Evolutionary conservation across 2,888 invertebrate species (phyloP).

Genomic region (Adelognathus sp.): DNA sequence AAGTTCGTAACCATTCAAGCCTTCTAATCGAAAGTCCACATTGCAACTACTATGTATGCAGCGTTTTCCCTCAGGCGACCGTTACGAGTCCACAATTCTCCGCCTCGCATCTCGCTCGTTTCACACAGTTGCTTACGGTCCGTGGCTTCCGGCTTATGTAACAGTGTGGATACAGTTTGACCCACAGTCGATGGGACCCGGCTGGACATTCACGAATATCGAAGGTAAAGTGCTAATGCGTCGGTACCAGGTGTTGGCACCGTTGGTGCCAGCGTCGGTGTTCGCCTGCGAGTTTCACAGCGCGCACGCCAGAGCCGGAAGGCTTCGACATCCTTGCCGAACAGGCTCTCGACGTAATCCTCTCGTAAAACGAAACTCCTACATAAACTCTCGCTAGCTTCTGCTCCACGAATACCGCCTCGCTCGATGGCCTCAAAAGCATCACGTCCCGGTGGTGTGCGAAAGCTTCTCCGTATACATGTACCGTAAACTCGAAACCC

Average conservation of each 20-base stretch:
- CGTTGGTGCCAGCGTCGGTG: background rate
- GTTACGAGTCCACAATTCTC: too few species aligned
- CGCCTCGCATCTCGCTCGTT: background rate
- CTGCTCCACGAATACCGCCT: constrained; percentile 5
- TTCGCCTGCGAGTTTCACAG: background rate
- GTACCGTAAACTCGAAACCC: constrained; percentile 39
- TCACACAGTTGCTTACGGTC: constrained; percentile 23
- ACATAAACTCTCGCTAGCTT: constrained; percentile 39
- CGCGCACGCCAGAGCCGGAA: background rate
- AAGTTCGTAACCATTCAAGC: too few species aligned
- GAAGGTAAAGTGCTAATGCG: constrained; percentile 20
- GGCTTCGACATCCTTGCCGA: constrained; percentile 27
- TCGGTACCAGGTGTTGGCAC: constrained; percentile 12
- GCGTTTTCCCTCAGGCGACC: too few species aligned
- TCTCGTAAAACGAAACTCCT: constrained; percentile 50
- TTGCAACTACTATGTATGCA: too few species aligned
- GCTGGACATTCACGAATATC: constrained; percentile 34
- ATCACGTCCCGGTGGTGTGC: background rate
- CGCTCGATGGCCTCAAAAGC: constrained; percentile 2
- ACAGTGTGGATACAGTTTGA: constrained; percentile 15
- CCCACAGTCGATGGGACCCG: constrained; percentile 1
- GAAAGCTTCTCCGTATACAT: background rate
- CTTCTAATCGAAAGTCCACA: too few species aligned
- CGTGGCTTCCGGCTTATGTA: background rate
- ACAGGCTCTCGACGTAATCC: constrained; percentile 46